phyloP scores from a whole-genome alignment of 1,140 invertebrate genomes.

The Metaphire vulgaris region DNA sequence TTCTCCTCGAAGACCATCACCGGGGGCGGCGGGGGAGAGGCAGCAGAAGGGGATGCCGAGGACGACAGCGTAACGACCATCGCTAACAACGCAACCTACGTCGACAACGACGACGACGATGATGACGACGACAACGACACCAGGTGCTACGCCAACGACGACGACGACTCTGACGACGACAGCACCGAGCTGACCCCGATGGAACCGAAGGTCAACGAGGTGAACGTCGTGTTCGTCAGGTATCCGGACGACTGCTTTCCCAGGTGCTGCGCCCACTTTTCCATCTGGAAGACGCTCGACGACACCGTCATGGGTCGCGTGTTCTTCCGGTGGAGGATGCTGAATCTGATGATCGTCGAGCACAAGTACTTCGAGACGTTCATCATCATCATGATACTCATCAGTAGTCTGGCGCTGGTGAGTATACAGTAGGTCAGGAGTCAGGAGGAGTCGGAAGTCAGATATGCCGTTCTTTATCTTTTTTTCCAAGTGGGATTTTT shows the following conservation, averaged over 20 bases:
- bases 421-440: too few species aligned
- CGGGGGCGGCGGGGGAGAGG: not conserved
- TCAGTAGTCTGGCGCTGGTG: conserved; percentile 93
- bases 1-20: not conserved
- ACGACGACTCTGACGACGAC: conserved; percentile 14
- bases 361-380: conserved; percentile 99
- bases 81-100: not conserved
- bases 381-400: conserved; percentile 94
- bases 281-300: conserved; percentile 28
- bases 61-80: too few species aligned
- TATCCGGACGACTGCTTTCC: conserved; percentile 88
- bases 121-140: not conserved
- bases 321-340: conserved; percentile 87
- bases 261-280: conserved; percentile 6
- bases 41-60: not conserved
- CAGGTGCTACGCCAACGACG: not conserved
- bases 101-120: not conserved
- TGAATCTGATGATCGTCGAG: conserved; percentile 73
- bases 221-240: conserved; percentile 40
- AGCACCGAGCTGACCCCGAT: conserved; percentile 19
- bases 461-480: too few species aligned
- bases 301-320: conserved; percentile 78
- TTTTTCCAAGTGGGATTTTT: too few species aligned
- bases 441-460: too few species aligned
- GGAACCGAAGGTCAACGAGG: conserved; percentile 42